Evolutionary conservation across 2,888 invertebrate species (phyloP), one percentile per base, ranked within the genome.

Genomic region (Oligia strigilis): DNA sequence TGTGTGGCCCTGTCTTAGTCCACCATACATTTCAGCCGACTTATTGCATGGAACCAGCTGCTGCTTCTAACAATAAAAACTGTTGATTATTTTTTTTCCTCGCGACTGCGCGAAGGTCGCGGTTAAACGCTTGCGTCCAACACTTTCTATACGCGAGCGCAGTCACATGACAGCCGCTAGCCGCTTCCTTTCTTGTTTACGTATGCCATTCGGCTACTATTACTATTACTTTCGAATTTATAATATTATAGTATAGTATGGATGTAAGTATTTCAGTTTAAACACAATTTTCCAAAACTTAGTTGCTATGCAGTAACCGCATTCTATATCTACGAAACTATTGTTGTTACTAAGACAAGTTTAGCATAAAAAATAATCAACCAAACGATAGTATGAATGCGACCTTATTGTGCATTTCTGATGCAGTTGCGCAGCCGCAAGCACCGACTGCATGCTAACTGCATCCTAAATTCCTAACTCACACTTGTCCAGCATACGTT

Each of bases 151-250:
- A 83, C 79, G 79, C 85, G 78, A 84, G 70, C 77, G 81, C 86
- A 87, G 88, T 93, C 92, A 92, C 90, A 91, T 91, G 92, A 92
- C 84, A 70, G 77, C 80, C 55, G 76, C 82, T 85, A 70, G 77
- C 80, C 62, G 76, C 82, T 85, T 87, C 91, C 89, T 90, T 91
- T 91, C 81, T 89, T 89, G 82, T 78, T 83, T 83, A 84, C 73
- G 78, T 81, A 74, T 74, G 69, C 76, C 13, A 71, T 80, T 76
- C 65, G 58, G 67, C 60, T n/a, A n/a, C n/a, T n/a, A n/a, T n/a
- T n/a, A n/a, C n/a, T n/a, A n/a, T n/a, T n/a, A 29, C 29, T 29
- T 29, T 29, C 29, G 29, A 29, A 29, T 29, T 29, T 29, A 29
- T 29, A 29, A 29, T 29, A 29, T 29, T 29, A n/a, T n/a, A n/a